phyloP scores from a whole-genome alignment of 92 coral and sea anemone species.

The Muricea muricata region DNA sequence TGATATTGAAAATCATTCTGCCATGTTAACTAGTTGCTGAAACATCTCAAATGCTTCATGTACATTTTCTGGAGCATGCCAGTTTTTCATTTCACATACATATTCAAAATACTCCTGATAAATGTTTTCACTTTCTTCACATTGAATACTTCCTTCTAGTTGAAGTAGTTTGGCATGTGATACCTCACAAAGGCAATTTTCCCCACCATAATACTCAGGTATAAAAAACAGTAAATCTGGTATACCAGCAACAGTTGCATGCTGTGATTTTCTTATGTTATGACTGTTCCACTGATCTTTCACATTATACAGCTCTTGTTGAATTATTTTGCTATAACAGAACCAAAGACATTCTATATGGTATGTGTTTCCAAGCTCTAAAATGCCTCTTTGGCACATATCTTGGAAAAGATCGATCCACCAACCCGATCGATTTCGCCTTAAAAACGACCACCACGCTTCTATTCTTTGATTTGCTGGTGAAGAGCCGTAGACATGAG shows the following conservation, averaged over 20 bases:
- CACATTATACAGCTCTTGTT: background rate
- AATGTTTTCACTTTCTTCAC: conserved; percentile 2
- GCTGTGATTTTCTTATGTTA: background rate
- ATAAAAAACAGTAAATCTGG: background rate
- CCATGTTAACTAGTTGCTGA: conserved; percentile 10
- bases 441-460: background rate
- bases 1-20: background rate
- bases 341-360: background rate
- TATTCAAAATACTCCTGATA: conserved; percentile 7
- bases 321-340: conserved; percentile 4
- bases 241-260: background rate
- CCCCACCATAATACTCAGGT: conserved; percentile 2
- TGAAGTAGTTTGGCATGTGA: background rate
- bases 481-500: background rate
- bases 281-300: conserved; percentile 2
- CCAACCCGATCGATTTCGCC: background rate
- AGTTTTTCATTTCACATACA: background rate
- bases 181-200: background rate
- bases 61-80: background rate
- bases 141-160: background rate
- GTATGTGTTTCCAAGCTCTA: background rate
- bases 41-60: conserved; percentile 9
- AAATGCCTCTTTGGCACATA: conserved; percentile 1
- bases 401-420: conserved; percentile 3
- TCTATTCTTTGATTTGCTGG: background rate